Conservation (phyloP, 2,113 vertebrate genomes). For the Prietella phreatophila region DNA sequence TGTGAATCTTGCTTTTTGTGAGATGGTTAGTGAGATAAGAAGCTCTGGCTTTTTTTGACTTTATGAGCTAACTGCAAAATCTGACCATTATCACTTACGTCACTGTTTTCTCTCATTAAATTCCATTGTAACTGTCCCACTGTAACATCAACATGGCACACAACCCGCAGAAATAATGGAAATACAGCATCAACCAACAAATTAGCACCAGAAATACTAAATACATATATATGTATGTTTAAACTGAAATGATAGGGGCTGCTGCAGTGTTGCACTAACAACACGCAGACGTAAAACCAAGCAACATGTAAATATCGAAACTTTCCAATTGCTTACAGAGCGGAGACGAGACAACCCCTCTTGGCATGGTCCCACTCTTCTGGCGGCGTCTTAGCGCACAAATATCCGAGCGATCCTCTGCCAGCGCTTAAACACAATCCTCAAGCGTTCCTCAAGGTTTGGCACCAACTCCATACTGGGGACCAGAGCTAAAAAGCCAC, state of each 20-base stretch:
- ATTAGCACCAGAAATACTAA: background rate
- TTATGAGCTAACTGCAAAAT: background rate
- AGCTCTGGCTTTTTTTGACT: background rate
- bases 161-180: background rate
- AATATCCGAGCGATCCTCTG: conserved; percentile 59
- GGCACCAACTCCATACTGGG: conserved; percentile 58
- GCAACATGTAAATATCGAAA: conserved; percentile 42
- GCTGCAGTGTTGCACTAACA: background rate
- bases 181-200: background rate
- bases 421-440: conserved; percentile 61
- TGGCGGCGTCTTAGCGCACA: conserved; percentile 56
- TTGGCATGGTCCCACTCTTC: conserved; percentile 51
- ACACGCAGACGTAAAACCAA: conserved; percentile 5
- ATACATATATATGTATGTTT: background rate
- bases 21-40: background rate
- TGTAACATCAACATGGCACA: background rate
- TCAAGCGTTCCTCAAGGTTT: conserved; percentile 58
- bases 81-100: background rate
- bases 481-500: conserved; percentile 64
- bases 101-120: background rate
- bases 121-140: background rate
- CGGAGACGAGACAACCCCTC: conserved; percentile 47
- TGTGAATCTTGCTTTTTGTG: background rate
- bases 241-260: background rate
- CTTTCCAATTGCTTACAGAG: conserved; percentile 51